Base-by-base conservation (phyloP, 53 echinoderm and acorn worm species). In the Antedon mediterranea region DNA sequence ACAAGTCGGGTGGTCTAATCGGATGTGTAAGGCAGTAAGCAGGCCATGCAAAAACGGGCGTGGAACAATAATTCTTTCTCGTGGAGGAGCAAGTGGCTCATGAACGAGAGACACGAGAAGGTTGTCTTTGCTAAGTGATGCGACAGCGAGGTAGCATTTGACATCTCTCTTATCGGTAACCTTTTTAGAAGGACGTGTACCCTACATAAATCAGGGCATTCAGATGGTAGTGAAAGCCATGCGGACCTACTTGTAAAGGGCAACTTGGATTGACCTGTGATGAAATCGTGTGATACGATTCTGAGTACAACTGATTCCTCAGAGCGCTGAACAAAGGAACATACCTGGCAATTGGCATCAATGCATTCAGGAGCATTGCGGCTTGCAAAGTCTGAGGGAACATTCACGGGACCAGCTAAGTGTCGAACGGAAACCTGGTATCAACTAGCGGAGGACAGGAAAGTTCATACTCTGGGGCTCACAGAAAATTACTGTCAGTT, bases 91-190 rank as follows among this genome's bases (percentile, higher is more conserved):
- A 26, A 93, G 79, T 0, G 90, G 81, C 5, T 78, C 41, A 1
- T 88, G 74, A 0, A 78, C 43, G 5, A 83, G 81, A 3, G 88
- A 85, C 7, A 89, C 75, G 11, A 93, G 77, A 28, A 89, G 83
- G 27, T 87, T 87, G 81, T 93, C 89, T 15, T 70, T 73, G 23
- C 89, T 83, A 15, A 93, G 75, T 30, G 84, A 34, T 4, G 82
- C 42, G 23, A 89, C 83, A 4, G 76, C 74, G 71, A 89, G 89
- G 30, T 89, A 87, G 28, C 85, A 76, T 76, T 92, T 89, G 31
- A 93, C 87, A 71, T 89, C 89, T 30, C 73, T 80, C 32, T 85
- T 82, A 78, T 88, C 83, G 18, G 88, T 91, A 4, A 88, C 43
- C 23, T 84, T 81, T 33, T 86, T 88, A 0, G 86, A 91, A 26